Conservation (phyloP, 2,113 vertebrate species). For the Callionymus lyra region DNA sequence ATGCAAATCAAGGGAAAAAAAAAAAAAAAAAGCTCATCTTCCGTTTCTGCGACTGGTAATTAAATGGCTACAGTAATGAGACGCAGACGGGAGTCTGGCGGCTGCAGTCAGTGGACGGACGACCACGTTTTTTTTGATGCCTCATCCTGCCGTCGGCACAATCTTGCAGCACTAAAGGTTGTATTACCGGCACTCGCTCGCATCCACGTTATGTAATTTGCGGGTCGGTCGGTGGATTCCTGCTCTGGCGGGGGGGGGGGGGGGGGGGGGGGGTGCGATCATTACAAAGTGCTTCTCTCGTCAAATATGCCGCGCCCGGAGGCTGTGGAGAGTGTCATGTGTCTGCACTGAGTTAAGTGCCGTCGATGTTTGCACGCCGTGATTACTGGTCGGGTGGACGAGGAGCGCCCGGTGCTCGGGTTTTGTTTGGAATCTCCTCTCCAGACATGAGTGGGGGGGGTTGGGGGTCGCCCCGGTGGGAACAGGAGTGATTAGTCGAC, state of each 20-base stretch:
- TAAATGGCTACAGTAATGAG: constrained; percentile 29
- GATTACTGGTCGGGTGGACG: constrained; percentile 8
- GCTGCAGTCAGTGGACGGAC: constrained; percentile 5
- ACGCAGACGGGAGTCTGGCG: constrained; percentile 15
- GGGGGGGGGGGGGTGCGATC: constrained; percentile 36
- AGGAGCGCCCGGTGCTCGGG: no score
- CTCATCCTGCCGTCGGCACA: constrained; percentile 14
- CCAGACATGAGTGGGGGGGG: no score
- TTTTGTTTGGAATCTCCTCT: constrained; percentile 2
- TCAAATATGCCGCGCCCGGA: constrained; percentile 35
- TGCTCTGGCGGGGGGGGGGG: constrained; percentile 25
- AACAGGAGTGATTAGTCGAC: no score
- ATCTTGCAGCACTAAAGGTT: constrained; percentile 48
- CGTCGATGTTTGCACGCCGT: constrained; percentile 6
- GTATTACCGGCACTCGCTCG: constrained; percentile 25
- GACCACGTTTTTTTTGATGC: constrained; percentile 14
- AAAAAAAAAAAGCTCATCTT: constrained; percentile 6
- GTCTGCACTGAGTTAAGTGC: neutral
- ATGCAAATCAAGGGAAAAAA: constrained; percentile 45
- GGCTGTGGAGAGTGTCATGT: constrained; percentile 11
- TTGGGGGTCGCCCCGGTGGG: no score
- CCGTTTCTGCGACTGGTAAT: constrained; percentile 23
- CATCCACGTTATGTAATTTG: constrained; percentile 41
- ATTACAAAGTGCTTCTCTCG: constrained; percentile 50
- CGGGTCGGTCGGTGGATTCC: constrained; percentile 20